Conservation (phyloP, 53 echinoderm and acorn worm genomes). For the Paracentrotus lividus region DNA sequence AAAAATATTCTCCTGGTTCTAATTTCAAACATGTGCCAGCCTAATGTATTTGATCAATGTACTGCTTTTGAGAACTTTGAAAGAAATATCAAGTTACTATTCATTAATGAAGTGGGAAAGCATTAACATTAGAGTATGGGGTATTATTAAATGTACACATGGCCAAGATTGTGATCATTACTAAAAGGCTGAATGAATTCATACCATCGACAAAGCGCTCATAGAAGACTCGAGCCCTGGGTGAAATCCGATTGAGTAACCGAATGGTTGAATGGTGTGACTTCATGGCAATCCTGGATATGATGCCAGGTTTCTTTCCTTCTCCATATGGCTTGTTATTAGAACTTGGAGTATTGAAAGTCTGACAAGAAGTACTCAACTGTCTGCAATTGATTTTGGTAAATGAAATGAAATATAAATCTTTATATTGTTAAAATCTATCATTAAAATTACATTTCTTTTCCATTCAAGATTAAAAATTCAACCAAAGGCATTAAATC, state of each 20-base stretch:
- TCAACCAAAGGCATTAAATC: too few species aligned
- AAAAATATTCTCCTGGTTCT: too few species aligned
- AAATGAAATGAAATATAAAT: constrained; percentile 22
- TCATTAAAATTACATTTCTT: too few species aligned
- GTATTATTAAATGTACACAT: neutral
- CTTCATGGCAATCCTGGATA: constrained; percentile 38
- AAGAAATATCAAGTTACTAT: neutral
- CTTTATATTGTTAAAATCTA: too few species aligned
- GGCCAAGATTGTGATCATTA: neutral
- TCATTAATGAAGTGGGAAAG: neutral
- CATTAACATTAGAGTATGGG: neutral
- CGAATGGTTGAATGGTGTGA: constrained; percentile 35
- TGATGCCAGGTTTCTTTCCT: constrained; percentile 18
- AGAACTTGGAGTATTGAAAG: neutral
- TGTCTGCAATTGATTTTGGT: neutral
- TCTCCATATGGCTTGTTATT: neutral
- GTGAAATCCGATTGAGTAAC: constrained; percentile 53
- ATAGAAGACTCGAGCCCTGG: constrained; percentile 63
- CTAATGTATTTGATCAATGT: too few species aligned
- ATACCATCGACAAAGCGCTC: constrained; percentile 67
- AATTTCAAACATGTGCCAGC: too few species aligned
- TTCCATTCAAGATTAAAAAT: too few species aligned
- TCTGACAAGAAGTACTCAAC: constrained; percentile 26
- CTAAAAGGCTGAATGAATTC: constrained; percentile 5
- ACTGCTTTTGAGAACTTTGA: neutral